These are phyloP conservation scores for Ectemnius continuus DNA, from an alignment of 2,888 invertebrate species.

Conservation along the genomic window DNA sequence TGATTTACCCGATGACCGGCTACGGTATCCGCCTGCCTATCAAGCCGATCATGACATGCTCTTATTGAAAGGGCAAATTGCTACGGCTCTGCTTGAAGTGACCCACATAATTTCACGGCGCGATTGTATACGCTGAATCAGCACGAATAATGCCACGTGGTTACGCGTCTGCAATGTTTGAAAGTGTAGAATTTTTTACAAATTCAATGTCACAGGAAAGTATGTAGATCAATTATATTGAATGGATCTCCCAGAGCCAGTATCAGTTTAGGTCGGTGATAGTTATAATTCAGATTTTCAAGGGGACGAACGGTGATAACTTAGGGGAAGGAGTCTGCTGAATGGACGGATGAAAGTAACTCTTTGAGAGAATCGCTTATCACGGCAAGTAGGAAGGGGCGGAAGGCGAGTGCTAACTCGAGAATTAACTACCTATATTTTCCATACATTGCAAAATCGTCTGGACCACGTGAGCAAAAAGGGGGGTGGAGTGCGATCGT, in stretches of 20 bases:
- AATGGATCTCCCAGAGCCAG: no score
- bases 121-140: conserved; percentile 53
- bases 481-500: neutral
- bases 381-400: conserved; percentile 11
- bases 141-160: conserved; percentile 18
- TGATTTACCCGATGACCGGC: no score
- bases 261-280: no score
- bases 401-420: neutral
- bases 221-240: no score
- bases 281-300: no score
- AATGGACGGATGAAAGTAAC: neutral
- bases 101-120: conserved; percentile 53
- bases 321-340: no score
- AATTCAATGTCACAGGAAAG: no score
- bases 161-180: no score
- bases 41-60: conserved; percentile 47
- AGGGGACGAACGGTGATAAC: no score
- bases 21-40: neutral
- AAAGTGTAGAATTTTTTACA: no score
- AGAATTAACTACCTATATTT: conserved; percentile 25
- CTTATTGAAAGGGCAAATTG: conserved; percentile 60
- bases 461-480: neutral
- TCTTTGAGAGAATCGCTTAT: neutral
- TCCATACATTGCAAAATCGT: conserved; percentile 4
- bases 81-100: conserved; percentile 33